Evolutionary conservation across 2,888 invertebrate species (phyloP), one percentile per base, ranked within the genome.

Genomic region (Diplolepis rosae): DNA sequence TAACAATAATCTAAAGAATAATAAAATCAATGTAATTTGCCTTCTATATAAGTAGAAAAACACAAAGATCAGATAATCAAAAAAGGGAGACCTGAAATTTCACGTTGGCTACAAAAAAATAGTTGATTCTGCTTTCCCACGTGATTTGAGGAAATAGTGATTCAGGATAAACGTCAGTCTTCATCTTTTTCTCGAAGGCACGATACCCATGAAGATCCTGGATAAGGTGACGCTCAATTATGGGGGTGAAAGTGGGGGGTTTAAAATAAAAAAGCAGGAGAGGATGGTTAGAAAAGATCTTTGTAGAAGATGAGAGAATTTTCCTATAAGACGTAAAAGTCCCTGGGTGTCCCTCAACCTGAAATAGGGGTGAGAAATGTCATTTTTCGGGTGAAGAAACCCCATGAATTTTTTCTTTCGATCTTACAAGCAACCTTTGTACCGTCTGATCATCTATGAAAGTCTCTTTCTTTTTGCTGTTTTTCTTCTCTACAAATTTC

Each of bases 191-290:
- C 15, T 39, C 39, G 35, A 39, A 61, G 24, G 39, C 35, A 71
- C 69, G 69, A 76, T 76, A 72, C 69, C 74, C 72, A 74, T 72
- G 70, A 74, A 72, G 66, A 70, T 76, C 69, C 68, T 72, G 72
- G 74, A 76, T 76, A 74, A 76, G 71, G 68, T 70, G 74, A 69
- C 56, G 72, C 68, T 69, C 56, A 66, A 67, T 66, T 66, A 70
- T 76, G 42, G 22, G 54, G 45, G 22, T 22, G 28, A 24, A 24
- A n/a, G 28, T 52, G n/a, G 39, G 50, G 39, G 24, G n/a, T 39
- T 32, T 39, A 42, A 65, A 51, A 56, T 65, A 70, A 72, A 39
- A 68, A 70, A 65, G 35, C 39, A n/a, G 50, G 66, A 39, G 35
- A 27, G 56, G n/a, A 65, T 32, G 65, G 50, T 51, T 66, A 45